Conservation (phyloP, 2,113 vertebrate species). For the Myiagra hebetior region DNA sequence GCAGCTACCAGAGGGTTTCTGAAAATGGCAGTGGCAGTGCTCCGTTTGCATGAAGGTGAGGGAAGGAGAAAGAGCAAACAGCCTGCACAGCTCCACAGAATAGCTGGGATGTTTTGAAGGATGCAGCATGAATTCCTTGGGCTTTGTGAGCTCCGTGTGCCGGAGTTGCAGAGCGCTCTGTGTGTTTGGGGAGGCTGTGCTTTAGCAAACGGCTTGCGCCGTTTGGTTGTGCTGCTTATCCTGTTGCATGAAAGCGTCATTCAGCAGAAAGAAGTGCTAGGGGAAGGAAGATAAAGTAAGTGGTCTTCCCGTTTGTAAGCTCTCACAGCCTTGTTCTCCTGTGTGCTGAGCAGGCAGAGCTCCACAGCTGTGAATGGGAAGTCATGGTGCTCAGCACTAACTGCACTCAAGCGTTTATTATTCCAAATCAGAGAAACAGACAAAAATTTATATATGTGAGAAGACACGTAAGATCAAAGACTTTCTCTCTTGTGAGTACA, state of each 20-base stretch:
- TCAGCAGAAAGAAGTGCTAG: background rate
- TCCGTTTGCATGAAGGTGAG: background rate
- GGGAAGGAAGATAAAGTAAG: background rate
- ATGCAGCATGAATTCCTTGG: background rate
- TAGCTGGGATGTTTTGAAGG: background rate
- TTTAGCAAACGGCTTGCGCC: background rate
- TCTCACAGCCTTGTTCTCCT: background rate
- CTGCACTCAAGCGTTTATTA: background rate
- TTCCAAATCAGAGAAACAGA: background rate
- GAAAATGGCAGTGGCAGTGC: background rate
- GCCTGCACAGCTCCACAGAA: background rate
- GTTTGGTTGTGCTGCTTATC: background rate
- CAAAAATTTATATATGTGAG: background rate
- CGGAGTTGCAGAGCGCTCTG: background rate
- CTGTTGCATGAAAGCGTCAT: background rate
- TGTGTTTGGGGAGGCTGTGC: background rate
- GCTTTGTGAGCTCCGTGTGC: background rate
- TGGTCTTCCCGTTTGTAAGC: background rate
- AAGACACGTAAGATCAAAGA: accelerated
- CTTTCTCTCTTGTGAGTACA: background rate
- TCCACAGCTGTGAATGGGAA: background rate
- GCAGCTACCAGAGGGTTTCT: conserved; percentile 24
- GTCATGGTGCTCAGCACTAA: background rate
- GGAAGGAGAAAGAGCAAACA: background rate
- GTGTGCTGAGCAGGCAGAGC: background rate